Evolutionary conservation across 1,140 invertebrate genomes (phyloP), one percentile per base, ranked within the genome.

Genomic region (Pomacea maculata): DNA sequence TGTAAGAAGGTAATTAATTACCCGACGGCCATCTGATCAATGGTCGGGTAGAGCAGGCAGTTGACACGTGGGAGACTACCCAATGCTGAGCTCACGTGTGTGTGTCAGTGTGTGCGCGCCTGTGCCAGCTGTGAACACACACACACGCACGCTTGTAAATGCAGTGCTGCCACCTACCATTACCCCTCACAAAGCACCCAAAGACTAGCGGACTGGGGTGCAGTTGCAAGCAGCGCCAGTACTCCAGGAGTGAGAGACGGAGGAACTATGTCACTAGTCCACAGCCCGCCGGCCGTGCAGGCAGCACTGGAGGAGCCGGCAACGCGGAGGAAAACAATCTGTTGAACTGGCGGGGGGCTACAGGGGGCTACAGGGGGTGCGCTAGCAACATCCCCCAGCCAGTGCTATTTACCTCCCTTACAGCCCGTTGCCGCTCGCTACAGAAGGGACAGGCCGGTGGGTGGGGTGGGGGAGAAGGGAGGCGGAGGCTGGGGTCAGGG

Each of bases 81-180:
- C 14, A 34, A 10, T n/a, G 25, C 25, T 70, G 9, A 12, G 68
- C 45, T 11, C 34, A 19, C 21, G n/a, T 52, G 71, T 72, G 29
- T 72, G 71, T 72, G 71, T 72, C 34, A 29, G 71, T 72, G 71
- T 45, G 71, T 45, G 71, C 52, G 70, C 21, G 71, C 54, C n/a
- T 45, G 71, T 72, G 71, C 54, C n/a, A 19, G 29, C 54, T 19
- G 71, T 45, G 71, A 19, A 17, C 34, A 29, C 54, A 54, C 34
- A 19, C 54, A 54, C 19, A 29, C 34, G 70, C 34, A 29, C 52
- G 70, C 52, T 34, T 19, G 70, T 34, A 52, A 45, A 52, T 72
- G 12, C 34, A 61, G 11, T 61, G 57, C 57, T 17, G 57, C 57
- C 15, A 61, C 57, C 57, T 61, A 45, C 4, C 57, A 61, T 61